These are phyloP conservation scores for Criorhina ranunculi DNA, from an alignment of 2,888 invertebrate genomes.

Conservation along the genomic window DNA sequence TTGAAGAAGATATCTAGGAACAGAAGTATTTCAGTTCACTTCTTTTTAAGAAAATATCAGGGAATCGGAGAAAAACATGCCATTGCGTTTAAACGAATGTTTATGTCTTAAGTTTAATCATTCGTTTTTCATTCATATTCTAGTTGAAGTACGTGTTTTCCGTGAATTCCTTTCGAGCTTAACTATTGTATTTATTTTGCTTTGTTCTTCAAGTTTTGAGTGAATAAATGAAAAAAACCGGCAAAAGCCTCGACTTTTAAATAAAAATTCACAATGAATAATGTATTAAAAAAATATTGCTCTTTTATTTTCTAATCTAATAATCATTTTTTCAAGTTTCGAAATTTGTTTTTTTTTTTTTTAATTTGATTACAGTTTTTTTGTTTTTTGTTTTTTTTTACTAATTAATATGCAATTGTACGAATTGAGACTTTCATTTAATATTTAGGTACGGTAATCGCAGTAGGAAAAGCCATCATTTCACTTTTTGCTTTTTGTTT, in stretches of 20 bases:
- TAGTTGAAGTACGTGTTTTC: too few relatives aligned
- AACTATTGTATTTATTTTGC: too few relatives aligned
- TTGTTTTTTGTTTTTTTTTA: slow-evolving; percentile 16
- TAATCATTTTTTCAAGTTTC: slow-evolving; percentile 38
- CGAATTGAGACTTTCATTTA: slow-evolving; percentile 60
- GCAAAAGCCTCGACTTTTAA: not conserved
- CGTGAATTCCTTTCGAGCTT: too few relatives aligned
- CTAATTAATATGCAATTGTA: slow-evolving; percentile 42
- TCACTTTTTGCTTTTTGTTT: slow-evolving; percentile 10
- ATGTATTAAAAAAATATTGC: slow-evolving; percentile 73
- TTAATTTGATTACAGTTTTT: slow-evolving; percentile 36
- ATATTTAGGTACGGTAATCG: slow-evolving; percentile 66
- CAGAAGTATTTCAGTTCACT: too few relatives aligned
- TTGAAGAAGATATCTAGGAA: too few relatives aligned
- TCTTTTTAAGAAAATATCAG: too few relatives aligned
- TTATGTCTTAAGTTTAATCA: too few relatives aligned
- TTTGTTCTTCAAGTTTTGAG: too few relatives aligned
- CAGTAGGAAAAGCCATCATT: slow-evolving; percentile 54
- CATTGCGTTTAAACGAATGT: too few relatives aligned
- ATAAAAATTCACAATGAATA: slow-evolving; percentile 20
- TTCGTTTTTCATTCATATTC: too few relatives aligned
- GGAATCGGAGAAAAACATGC: too few relatives aligned
- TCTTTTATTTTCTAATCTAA: slow-evolving; percentile 62
- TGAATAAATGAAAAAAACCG: too few relatives aligned
- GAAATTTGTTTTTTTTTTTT: slow-evolving; percentile 16